phyloP scores from a whole-genome alignment of 2,797 vertebrate genomes.

The Uromys caudimaculatus region DNA sequence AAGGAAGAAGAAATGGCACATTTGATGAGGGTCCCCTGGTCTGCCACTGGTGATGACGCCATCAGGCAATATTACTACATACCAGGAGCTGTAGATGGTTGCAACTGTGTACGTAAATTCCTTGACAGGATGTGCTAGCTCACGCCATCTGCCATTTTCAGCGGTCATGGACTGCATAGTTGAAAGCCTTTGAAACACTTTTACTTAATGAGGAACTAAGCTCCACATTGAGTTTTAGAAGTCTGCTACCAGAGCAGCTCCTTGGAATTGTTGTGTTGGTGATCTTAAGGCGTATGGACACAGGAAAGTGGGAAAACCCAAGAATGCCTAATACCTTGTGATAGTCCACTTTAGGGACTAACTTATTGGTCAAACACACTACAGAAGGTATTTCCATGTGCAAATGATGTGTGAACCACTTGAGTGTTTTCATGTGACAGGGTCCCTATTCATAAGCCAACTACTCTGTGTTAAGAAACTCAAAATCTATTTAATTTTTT shows the following conservation, averaged over 20 bases:
- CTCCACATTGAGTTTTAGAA: constrained; percentile 65
- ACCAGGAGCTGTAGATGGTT: constrained; percentile 72
- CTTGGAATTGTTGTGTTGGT: not conserved
- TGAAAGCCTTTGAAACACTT: constrained; percentile 76
- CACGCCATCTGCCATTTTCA: constrained; percentile 78
- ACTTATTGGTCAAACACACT: not conserved
- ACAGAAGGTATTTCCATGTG: not conserved
- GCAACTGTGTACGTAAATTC: constrained; percentile 74
- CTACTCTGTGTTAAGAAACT: constrained; percentile 41
- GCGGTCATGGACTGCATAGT: constrained; percentile 57
- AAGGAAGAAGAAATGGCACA: constrained; percentile 65
- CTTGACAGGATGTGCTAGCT: constrained; percentile 78
- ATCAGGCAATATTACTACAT: constrained; percentile 69
- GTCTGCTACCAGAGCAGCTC: constrained; percentile 46
- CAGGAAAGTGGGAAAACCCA: not conserved
- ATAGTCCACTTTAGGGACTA: not conserved
- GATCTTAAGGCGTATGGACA: constrained; percentile 30
- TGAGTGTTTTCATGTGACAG: not conserved
- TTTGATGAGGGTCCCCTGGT: constrained; percentile 79
- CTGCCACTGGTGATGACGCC: constrained; percentile 69
- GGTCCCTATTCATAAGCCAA: not conserved
- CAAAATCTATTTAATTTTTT: not conserved
- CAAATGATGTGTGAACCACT: not conserved
- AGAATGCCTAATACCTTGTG: not conserved
- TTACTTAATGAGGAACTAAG: constrained; percentile 65